Base-by-base conservation (phyloP, 2,113 vertebrate species). In the Seriola aureovittata region DNA sequence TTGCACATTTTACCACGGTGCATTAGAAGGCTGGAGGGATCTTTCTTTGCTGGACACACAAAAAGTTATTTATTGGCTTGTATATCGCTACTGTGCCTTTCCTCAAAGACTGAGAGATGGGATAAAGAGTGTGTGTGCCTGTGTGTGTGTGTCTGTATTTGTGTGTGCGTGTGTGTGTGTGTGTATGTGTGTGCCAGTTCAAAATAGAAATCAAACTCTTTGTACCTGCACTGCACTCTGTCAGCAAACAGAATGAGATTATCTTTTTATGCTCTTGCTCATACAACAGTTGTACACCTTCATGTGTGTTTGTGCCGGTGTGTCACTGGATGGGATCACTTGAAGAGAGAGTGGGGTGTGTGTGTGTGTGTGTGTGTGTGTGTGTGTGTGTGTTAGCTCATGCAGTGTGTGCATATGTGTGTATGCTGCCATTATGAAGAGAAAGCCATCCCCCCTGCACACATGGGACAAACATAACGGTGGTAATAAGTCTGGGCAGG, bases 31-130 rank as follows among this genome's bases (percentile, higher is more conserved):
- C 85, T 85, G 82, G 80, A 87, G 86, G 23, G 62, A 85, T 71
- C 74, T 80, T 77, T 87, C 78, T 84, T 72, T 81, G 65, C 79
- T 73, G 80, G 83, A 85, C 71, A 88, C 71, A 86, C 59, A 75
- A 80, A 85, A 89, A 57, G 65, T 90, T 88, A 89, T 91, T 88
- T 90, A 90, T 89, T 87, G 82, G 81, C 82, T 86, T 63, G 16
- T 87, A 80, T 82, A 87, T 89, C 6, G 42, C 62, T 69, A 75
- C 83, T 76, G 74, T 77, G 81, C 69, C 57, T 87, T 85, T 85
- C 58, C 65, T 85, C 72, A 82, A 29, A 83, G 71, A 86, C 69
- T 79, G 67, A 80, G 46, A 29, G 48, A 66, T 66, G 50, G 60
- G 57, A 72, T 73, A 55, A 80, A n/a, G 23, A 25, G 44, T 42